Percentiles rank a stretch among this genome's conserved stretches.
Conservation (phyloP, 2,797 vertebrate species). For the Sphenopsis melanotis region DNA sequence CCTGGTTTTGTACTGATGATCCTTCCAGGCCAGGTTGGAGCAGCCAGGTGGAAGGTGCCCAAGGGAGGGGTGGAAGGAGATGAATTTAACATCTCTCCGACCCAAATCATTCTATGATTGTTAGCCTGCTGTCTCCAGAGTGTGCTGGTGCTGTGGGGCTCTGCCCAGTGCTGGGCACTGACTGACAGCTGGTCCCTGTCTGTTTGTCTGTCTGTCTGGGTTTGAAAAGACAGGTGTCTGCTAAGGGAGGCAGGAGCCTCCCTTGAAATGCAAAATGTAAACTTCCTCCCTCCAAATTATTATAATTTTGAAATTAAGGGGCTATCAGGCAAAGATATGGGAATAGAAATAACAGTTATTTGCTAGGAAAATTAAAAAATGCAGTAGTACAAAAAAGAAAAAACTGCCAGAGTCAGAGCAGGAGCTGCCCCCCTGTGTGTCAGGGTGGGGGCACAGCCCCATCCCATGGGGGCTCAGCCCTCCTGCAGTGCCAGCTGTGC, state of each 20-base stretch:
- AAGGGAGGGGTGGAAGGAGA: neutral
- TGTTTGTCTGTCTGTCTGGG: neutral
- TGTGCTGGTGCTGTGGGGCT: neutral
- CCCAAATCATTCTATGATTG: fast-evolving
- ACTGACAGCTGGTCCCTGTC: neutral
- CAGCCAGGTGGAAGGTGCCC: neutral
- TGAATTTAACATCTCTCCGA: no score
- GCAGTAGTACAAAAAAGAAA: no score
- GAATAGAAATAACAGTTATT: neutral
- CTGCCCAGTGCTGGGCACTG: neutral
- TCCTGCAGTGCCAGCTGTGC: no score
- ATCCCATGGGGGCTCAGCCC: no score
- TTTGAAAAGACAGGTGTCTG: neutral
- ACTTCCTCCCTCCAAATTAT: neutral
- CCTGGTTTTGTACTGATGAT: neutral
- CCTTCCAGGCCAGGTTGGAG: neutral
- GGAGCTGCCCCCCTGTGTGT: no score
- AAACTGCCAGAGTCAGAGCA: no score
- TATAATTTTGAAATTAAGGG: neutral
- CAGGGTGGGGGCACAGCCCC: no score
- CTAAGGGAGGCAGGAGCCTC: neutral
- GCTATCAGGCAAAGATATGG: neutral
- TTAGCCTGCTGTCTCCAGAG: neutral
- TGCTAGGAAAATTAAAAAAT: neutral
- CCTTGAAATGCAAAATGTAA: neutral